A percentile compares a stretch with the other conserved stretches of the same genome.
These are phyloP conservation scores for Sebastes steindachneri DNA, from an alignment of 2,797 vertebrate genomes.

Conservation along the genomic window DNA sequence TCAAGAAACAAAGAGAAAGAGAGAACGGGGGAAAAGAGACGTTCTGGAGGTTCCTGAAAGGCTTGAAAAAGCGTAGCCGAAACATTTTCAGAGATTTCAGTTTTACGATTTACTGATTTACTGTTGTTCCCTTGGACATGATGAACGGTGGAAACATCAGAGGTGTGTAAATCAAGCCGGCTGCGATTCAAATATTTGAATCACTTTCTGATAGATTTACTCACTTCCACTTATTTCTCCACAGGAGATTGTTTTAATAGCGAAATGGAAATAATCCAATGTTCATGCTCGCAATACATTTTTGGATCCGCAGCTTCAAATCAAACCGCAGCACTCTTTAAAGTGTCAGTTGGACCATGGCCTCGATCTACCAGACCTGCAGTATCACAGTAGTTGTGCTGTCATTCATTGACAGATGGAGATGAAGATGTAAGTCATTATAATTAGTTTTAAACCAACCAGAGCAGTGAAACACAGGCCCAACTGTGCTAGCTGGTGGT, in stretches of 20 bases:
- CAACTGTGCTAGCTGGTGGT: neutral
- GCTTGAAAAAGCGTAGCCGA: neutral
- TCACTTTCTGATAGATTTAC: neutral
- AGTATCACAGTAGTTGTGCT: neutral
- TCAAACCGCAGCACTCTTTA: neutral
- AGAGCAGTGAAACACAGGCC: neutral
- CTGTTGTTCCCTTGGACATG: neutral
- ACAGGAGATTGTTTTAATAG: neutral
- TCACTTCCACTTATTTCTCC: neutral
- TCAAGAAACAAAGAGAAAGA: neutral
- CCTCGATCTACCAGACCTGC: neutral
- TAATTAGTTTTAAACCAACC: neutral
- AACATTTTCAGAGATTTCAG: neutral
- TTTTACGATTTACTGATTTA: neutral
- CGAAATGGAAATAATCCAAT: neutral
- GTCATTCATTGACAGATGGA: neutral
- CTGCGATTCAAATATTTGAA: constrained; percentile 7
- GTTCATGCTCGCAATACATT: neutral
- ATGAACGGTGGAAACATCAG: neutral
- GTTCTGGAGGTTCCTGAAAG: neutral
- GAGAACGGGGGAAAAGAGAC: neutral
- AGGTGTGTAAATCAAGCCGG: neutral
- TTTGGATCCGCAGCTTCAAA: neutral
- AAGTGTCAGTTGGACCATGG: neutral
- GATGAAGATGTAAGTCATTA: neutral